Conservation (phyloP, 2,888 invertebrate species). For the Pseudococcus longispinus region DNA sequence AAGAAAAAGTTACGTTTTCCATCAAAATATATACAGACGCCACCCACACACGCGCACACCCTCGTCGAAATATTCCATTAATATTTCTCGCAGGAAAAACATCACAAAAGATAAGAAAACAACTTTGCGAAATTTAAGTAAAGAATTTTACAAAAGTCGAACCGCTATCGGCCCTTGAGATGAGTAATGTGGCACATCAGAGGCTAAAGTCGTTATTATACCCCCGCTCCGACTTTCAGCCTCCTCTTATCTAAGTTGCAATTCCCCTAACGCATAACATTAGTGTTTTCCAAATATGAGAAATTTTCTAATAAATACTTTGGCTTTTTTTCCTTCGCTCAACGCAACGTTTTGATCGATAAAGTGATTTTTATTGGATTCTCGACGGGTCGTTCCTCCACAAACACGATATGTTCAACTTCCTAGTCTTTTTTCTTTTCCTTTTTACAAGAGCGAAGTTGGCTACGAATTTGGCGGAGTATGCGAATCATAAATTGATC, state of each 20-base stretch:
- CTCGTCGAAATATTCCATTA: slow-evolving; percentile 47
- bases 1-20: slow-evolving; percentile 27
- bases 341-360: slow-evolving; percentile 36
- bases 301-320: slow-evolving; percentile 56
- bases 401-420: too few relatives aligned
- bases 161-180: slow-evolving; percentile 54
- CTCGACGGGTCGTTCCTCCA: background rate
- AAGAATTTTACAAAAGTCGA: slow-evolving; percentile 55
- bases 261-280: slow-evolving; percentile 55
- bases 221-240: slow-evolving; percentile 33
- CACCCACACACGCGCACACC: slow-evolving; percentile 42
- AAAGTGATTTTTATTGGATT: slow-evolving; percentile 43
- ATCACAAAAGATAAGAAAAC: slow-evolving; percentile 48
- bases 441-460: too few relatives aligned
- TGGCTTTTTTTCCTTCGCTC: slow-evolving; percentile 3
- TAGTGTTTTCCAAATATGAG: slow-evolving; percentile 57
- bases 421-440: too few relatives aligned
- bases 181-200: slow-evolving; percentile 57
- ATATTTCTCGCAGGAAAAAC: slow-evolving; percentile 50
- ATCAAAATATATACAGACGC: slow-evolving; percentile 45
- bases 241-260: slow-evolving; percentile 51
- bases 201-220: slow-evolving; percentile 56
- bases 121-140: slow-evolving; percentile 46
- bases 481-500: background rate
- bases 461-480: background rate